Conservation (phyloP, 92 coral and sea anemone species). For the Palythoa grandis region DNA sequence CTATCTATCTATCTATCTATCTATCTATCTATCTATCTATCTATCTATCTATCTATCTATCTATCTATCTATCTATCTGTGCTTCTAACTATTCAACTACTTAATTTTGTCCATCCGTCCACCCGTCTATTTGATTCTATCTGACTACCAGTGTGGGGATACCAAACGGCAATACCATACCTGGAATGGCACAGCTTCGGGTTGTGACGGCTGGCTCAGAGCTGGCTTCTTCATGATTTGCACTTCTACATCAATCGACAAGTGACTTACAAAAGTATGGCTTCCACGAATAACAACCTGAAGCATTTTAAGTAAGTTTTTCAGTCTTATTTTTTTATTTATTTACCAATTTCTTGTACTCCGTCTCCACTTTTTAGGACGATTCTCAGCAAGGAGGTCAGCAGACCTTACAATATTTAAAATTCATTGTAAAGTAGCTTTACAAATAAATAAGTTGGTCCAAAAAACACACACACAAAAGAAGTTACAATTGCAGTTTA, state of each 20-base stretch:
- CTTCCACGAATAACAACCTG: constrained; percentile 88
- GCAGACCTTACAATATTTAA: no score
- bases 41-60: no score
- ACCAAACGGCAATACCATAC: constrained; percentile 34
- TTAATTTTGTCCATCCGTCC: background rate
- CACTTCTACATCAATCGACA: constrained; percentile 78
- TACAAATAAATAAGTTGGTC: no score
- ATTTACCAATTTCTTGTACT: no score
- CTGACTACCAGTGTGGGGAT: background rate
- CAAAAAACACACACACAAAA: no score
- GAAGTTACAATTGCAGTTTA: no score
- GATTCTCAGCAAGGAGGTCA: no score
- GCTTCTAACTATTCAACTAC: background rate
- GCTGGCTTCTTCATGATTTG: constrained; percentile 91
- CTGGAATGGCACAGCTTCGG: constrained; percentile 75
- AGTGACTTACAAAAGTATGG: constrained; percentile 74
- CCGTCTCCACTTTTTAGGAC: no score
- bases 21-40: no score
- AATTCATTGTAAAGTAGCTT: no score
- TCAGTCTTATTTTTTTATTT: no score
- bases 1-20: background rate
- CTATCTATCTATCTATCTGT: background rate
- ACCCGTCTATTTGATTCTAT: background rate
- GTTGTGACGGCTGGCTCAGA: constrained; percentile 51
- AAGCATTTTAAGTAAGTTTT: no score